Conservation (phyloP, 2,888 invertebrate species). For the Melanophora roralis region DNA sequence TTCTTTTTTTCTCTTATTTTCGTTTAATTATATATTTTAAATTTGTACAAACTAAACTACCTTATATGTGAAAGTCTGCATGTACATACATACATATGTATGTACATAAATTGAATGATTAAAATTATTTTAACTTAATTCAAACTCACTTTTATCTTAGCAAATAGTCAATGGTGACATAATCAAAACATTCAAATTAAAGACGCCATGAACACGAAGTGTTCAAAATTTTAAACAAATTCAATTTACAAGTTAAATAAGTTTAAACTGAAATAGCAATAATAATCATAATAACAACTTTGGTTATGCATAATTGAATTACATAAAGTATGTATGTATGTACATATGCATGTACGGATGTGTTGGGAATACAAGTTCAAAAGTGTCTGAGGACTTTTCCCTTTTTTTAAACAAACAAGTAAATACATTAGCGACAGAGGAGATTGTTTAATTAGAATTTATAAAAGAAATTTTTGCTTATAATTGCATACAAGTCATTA, state of each 20-base stretch:
- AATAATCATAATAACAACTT: neutral
- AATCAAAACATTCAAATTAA: slow-evolving; percentile 50
- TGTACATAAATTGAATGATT: slow-evolving; percentile 31
- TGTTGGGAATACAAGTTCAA: slow-evolving; percentile 26
- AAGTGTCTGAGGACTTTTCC: neutral
- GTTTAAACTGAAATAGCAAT: slow-evolving; percentile 20
- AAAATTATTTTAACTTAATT: slow-evolving; percentile 59
- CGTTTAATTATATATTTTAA: no score
- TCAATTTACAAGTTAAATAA: slow-evolving; percentile 56
- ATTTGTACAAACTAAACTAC: no score
- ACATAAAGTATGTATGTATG: no score
- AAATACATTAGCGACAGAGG: neutral
- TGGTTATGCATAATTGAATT: no score
- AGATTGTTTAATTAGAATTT: slow-evolving; percentile 33
- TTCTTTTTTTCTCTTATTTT: no score
- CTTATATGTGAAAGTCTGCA: neutral
- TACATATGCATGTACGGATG: no score
- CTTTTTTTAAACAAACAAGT: neutral
- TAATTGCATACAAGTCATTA: slow-evolving; percentile 2
- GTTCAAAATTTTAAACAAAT: neutral
- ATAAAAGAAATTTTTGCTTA: slow-evolving; percentile 41
- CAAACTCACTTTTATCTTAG: slow-evolving; percentile 45
- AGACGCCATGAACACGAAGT: slow-evolving; percentile 26
- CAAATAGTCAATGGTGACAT: slow-evolving; percentile 51
- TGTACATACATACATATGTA: neutral